Evolutionary conservation across 2,797 vertebrate species (phyloP), one percentile per base, ranked within the genome.

Genomic region (Pipistrellus nathusii): DNA sequence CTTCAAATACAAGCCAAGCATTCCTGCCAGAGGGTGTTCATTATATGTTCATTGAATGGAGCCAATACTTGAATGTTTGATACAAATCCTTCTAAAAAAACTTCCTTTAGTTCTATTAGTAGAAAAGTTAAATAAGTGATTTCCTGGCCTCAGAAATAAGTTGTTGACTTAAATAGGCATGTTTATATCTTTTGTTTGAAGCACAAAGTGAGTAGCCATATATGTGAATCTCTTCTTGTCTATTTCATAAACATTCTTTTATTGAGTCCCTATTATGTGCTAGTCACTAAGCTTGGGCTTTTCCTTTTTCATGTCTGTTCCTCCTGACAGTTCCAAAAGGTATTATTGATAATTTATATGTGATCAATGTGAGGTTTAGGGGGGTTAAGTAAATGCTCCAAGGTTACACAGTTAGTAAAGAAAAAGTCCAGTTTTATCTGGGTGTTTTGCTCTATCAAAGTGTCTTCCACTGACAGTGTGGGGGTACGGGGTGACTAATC

Each of bases 111-210:
- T 71, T 93, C 71, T 93, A 18, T 48, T 90, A 78, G 84, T 66
- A 57, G n/a, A 80, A 87, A 69, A 64, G 46, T 68, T 75, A 87
- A 83, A 55, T 66, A 72, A 93, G 62, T 85, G 35, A 53, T 89
- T 96, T 81, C 38, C 44, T 32, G 13, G 30, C 57, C 88, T 94
- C 82, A 73, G 64, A 95, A 93, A 87, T 83, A 92, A 82, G 80
- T 44, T 93, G 15, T 87, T 68, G 53, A 69, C 23, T 46, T 94
- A 48, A 76, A 48, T n/a, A 48, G 72, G 35, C 30, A 57, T 32
- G 2, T 89, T 91, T 87, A 3, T 86, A 32, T 78, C 78, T 89
- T 53, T 77, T 18, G 53, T 90, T 71, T 64, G 78, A 83, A 88
- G 41, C 64, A 85, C 46, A 92, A 92, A 96, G 18, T 25, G 51